Evolutionary conservation across 2,888 invertebrate genomes (phyloP), one percentile per base, ranked within the genome.

Genomic region (Platycnemis pennipes): DNA sequence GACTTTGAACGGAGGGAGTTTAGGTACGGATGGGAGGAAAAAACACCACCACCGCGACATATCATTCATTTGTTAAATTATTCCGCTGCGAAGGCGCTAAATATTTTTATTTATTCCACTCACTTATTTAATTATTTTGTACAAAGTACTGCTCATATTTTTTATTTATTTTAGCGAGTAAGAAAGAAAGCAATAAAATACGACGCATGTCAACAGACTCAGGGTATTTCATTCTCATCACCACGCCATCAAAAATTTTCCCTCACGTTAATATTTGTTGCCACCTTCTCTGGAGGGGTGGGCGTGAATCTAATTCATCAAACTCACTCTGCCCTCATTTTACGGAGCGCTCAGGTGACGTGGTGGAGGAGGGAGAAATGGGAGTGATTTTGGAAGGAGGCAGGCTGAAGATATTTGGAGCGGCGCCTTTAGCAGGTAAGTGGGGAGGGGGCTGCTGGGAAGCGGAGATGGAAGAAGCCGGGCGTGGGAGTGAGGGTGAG

Each of bases 11-110:
- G 88, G 53, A 89, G 44, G 44, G 44, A 45, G 44, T 11, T 45
- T 45, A n/a, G 46, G 46, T 87, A 87, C n/a, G n/a, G 87, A 87
- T n/a, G 87, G 26, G 44, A 86, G 22, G 4, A 31, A 89, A 56
- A 63, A 5, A 63, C 5, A 77, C 77, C 77, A 77, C 42, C 91
- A 63, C 63, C 91, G 56, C 63, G 56, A 91, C 91, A 91, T 91
- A 91, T 91, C 91, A 91, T 91, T 44, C 63, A 63, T 69, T 87
- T 45, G 44, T 87, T 91, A 91, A 91, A 44, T 91, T 91, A 91
- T 91, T 91, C 63, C 11, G 37, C 42, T 44, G 91, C 63, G 63
- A 22, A 8, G n/a, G 26, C 89, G 56, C 63, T 31, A 16, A 37
- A 91, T 91, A 69, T 91, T 42, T 63, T 31, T 91, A 91, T 91